A percentile compares a stretch with the other conserved stretches of the same genome.
These are phyloP conservation scores for Drosophila bocqueti DNA, from an alignment of 1,140 invertebrate species.

Conservation along the genomic window DNA sequence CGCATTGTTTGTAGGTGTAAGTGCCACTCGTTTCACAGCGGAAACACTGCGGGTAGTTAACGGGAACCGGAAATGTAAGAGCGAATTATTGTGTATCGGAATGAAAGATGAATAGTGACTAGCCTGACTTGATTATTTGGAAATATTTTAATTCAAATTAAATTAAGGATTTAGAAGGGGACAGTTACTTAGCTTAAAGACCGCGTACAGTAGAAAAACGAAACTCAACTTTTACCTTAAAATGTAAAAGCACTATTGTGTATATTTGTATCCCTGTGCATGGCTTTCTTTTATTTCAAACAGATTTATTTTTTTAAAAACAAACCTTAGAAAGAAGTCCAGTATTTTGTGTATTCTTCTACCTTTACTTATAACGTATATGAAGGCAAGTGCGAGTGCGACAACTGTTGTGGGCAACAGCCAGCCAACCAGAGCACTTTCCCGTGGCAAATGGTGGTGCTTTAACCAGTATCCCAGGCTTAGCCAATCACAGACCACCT, in stretches of 20 bases:
- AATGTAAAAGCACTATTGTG: not conserved
- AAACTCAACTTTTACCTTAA: not conserved
- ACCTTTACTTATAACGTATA: not conserved
- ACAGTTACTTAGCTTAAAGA: not conserved
- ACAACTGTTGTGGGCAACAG: not conserved
- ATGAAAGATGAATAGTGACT: conserved; percentile 62
- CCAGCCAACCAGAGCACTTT: conserved; percentile 48
- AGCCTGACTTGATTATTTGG: conserved; percentile 22
- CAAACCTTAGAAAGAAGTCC: not conserved
- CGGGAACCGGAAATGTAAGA: conserved; percentile 68
- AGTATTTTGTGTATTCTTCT: not conserved
- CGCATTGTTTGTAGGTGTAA: conserved; percentile 15
- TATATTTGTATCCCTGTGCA: not conserved
- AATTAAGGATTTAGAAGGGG: not conserved
- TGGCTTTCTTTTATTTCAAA: conserved; percentile 4
- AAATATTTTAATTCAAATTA: conserved; percentile 44
- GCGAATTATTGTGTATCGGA: conserved; percentile 66
- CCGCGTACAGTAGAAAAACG: not conserved
- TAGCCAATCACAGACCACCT: conserved; percentile 46
- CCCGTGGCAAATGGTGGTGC: conserved; percentile 23
- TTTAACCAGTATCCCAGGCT: not conserved
- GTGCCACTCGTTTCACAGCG: conserved; percentile 40
- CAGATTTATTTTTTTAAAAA: not conserved
- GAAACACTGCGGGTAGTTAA: conserved; percentile 69
- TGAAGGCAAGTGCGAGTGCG: conserved; percentile 14